These are phyloP conservation scores for Parasteatoda lunata DNA, from an alignment of 2,888 invertebrate species.

Conservation along the genomic window DNA sequence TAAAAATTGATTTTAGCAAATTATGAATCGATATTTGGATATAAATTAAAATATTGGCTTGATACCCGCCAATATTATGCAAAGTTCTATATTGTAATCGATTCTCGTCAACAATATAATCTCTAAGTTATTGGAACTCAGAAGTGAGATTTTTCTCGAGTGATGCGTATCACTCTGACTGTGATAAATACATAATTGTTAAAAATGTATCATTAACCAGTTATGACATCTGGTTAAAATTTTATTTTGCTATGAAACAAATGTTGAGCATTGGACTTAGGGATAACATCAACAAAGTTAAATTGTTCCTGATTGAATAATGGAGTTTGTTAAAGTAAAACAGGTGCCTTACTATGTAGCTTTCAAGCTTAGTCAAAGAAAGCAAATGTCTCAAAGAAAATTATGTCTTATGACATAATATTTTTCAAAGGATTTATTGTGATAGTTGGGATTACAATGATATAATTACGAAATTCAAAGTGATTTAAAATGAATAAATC, in stretches of 20 bases:
- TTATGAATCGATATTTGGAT: neutral
- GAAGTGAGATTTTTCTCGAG: conserved; percentile 3
- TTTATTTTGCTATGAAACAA: neutral
- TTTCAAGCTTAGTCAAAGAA: neutral
- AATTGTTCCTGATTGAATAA: neutral
- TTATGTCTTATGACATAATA: no score
- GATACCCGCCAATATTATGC: neutral
- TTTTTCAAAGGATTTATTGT: no score
- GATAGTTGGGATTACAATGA: no score
- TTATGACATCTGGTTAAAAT: neutral
- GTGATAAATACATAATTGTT: conserved; percentile 25
- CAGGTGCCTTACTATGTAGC: neutral
- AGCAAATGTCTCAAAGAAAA: no score
- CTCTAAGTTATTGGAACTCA: conserved; percentile 21
- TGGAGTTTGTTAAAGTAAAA: neutral
- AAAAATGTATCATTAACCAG: neutral
- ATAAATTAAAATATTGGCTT: neutral
- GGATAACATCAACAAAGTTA: neutral
- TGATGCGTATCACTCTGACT: conserved; percentile 12
- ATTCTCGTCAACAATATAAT: neutral
- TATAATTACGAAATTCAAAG: no score
- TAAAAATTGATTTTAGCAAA: conserved; percentile 1
- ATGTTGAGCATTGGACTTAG: neutral
- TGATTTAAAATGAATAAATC: no score
- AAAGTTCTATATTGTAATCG: neutral